Conservation (phyloP, 2,113 vertebrate genomes). For the Zonotrichia leucophrys region DNA sequence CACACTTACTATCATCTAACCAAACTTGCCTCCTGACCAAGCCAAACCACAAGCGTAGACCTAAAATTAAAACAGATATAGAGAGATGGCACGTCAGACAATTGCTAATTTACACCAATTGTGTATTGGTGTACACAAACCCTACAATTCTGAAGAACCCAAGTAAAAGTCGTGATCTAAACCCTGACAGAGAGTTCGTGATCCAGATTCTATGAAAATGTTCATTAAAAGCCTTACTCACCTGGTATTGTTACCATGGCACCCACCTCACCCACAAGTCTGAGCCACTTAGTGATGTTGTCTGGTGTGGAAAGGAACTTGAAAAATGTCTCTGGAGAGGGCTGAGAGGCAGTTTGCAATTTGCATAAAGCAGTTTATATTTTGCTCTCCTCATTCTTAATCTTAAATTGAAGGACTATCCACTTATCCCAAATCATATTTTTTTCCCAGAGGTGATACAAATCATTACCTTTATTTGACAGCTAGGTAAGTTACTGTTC, state of each 20-base stretch:
- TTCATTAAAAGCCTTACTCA: not conserved
- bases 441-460: not conserved
- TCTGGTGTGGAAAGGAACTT: not conserved
- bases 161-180: not conserved
- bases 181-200: not conserved
- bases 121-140: not conserved
- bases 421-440: not conserved
- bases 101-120: not conserved
- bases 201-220: not conserved
- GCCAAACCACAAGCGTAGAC: not conserved
- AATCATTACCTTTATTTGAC: not conserved
- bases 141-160: not conserved
- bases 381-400: not conserved
- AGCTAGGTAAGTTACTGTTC: not conserved
- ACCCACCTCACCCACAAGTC: not conserved
- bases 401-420: not conserved
- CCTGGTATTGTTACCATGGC: not conserved
- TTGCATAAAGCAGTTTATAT: slow-evolving; percentile 23
- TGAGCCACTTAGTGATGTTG: not conserved
- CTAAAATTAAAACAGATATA: not conserved
- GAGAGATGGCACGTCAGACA: not conserved
- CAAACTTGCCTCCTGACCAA: not conserved
- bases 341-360: not conserved
- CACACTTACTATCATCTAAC: not conserved
- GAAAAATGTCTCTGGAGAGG: not conserved